phyloP scores from a whole-genome alignment of 2,888 invertebrate genomes.

The Melinopterus prodromus region DNA sequence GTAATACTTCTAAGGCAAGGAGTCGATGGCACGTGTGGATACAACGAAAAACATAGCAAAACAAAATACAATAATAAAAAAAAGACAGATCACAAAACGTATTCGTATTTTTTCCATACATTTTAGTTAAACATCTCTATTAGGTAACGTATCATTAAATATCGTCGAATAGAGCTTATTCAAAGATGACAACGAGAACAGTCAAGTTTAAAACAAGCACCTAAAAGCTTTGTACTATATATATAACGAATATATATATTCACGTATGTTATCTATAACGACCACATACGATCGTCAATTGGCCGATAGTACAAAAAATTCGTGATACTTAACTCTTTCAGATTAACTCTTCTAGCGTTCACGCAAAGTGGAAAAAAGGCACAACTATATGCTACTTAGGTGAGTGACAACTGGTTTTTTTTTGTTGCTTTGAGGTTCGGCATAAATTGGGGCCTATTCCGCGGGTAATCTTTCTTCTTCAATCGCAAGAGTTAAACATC shows the following conservation, averaged over 20 bases:
- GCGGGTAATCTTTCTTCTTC: neutral
- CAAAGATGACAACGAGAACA: neutral
- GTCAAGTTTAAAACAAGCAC: neutral
- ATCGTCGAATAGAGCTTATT: neutral
- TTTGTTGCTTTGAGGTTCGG: neutral
- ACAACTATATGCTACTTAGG: neutral
- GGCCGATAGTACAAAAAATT: neutral
- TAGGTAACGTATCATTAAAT: neutral
- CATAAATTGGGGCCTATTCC: neutral
- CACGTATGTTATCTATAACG: neutral
- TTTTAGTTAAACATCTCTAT: neutral
- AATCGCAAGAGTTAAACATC: neutral
- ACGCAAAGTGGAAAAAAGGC: neutral
- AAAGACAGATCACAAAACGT: neutral
- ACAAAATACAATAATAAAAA: neutral
- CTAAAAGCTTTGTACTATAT: neutral
- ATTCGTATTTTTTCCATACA: neutral
- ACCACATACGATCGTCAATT: neutral
- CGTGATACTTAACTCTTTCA: neutral
- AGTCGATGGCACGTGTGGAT: neutral
- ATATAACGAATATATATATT: neutral
- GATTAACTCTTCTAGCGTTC: neutral
- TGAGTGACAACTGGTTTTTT: neutral
- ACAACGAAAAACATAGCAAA: neutral
- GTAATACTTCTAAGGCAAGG: slow-evolving; percentile 4